Percentiles rank a stretch among this genome's conserved stretches.
These are phyloP conservation scores for Girardinichthys multiradiatus DNA, from an alignment of 2,113 vertebrate genomes.

Conservation along the genomic window DNA sequence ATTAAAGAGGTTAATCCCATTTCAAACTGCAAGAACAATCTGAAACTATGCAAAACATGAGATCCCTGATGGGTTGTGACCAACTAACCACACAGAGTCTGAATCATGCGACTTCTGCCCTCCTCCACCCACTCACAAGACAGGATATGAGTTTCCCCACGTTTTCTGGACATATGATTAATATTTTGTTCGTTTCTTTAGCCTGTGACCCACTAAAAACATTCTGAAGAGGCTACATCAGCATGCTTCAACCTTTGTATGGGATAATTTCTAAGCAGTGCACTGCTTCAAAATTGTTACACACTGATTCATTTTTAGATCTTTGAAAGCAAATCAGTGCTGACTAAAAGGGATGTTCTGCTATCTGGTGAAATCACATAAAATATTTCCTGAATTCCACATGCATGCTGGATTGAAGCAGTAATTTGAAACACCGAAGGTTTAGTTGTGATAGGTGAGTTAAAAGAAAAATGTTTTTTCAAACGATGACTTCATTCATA, in stretches of 20 bases:
- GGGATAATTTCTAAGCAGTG: slow-evolving; percentile 18
- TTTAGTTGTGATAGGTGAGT: neutral
- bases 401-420: slow-evolving; percentile 8
- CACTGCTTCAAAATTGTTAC: slow-evolving; percentile 10
- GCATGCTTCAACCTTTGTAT: slow-evolving; percentile 40
- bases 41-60: slow-evolving; percentile 9
- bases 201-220: slow-evolving; percentile 33
- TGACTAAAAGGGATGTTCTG: neutral
- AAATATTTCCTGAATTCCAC: slow-evolving; percentile 18
- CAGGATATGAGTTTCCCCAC: slow-evolving; percentile 24
- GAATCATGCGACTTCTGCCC: slow-evolving; percentile 41
- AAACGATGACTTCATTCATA: neutral
- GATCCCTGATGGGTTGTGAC: slow-evolving; percentile 17
- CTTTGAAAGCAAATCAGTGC: neutral
- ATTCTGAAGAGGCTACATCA: slow-evolving; percentile 22
- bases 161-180: slow-evolving; percentile 30
- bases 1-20: slow-evolving; percentile 10
- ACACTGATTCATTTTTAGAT: slow-evolving; percentile 25
- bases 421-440: neutral
- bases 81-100: slow-evolving; percentile 10
- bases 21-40: slow-evolving; percentile 16
- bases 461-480: no score
- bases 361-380: slow-evolving; percentile 17
- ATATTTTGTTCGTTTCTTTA: slow-evolving; percentile 46
- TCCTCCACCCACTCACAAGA: slow-evolving; percentile 5